Evolutionary conservation across 1,140 invertebrate genomes (phyloP).

Genomic region (Oscheius sp.): DNA sequence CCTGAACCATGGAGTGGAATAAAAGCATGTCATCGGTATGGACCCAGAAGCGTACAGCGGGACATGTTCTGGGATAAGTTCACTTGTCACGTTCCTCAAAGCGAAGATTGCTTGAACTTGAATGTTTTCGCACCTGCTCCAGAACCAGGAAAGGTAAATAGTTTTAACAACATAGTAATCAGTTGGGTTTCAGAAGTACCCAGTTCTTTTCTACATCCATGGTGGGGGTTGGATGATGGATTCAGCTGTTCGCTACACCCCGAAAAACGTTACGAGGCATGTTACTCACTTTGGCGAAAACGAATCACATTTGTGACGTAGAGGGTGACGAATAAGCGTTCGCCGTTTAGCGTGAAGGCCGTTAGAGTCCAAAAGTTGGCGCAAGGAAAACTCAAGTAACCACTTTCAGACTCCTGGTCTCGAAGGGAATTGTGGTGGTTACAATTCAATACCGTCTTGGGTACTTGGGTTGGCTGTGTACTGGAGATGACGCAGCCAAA

Average conservation of each 20-base stretch:
- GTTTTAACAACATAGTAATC: background rate
- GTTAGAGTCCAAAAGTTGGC: too few relatives aligned
- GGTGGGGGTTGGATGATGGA: slow-evolving; percentile 82
- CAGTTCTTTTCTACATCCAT: slow-evolving; percentile 92
- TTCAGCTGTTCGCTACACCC: slow-evolving; percentile 38
- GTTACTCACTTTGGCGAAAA: background rate
- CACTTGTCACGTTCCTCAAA: slow-evolving; percentile 56
- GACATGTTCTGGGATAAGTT: slow-evolving; percentile 43
- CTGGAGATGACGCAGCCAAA: slow-evolving; percentile 52
- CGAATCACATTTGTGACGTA: background rate
- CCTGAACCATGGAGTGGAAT: slow-evolving; percentile 38
- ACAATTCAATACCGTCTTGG: slow-evolving; percentile 73
- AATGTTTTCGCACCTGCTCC: slow-evolving; percentile 73
- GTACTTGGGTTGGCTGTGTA: slow-evolving; percentile 53
- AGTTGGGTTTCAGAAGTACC: slow-evolving; percentile 52
- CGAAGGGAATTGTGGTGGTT: slow-evolving; percentile 71
- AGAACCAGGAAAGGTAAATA: slow-evolving; percentile 35
- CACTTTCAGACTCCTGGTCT: slow-evolving; percentile 49
- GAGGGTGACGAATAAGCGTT: background rate
- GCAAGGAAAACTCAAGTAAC: slow-evolving; percentile 9
- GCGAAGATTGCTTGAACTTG: slow-evolving; percentile 91
- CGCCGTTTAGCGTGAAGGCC: background rate
- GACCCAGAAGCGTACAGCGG: slow-evolving; percentile 32
- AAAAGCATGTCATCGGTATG: slow-evolving; percentile 12
- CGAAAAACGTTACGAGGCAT: slow-evolving; percentile 35